Percentiles rank a stretch among this genome's conserved stretches.
These are phyloP conservation scores for Dicranocentrus wangi DNA, from an alignment of 2,888 invertebrate genomes.

Conservation along the genomic window DNA sequence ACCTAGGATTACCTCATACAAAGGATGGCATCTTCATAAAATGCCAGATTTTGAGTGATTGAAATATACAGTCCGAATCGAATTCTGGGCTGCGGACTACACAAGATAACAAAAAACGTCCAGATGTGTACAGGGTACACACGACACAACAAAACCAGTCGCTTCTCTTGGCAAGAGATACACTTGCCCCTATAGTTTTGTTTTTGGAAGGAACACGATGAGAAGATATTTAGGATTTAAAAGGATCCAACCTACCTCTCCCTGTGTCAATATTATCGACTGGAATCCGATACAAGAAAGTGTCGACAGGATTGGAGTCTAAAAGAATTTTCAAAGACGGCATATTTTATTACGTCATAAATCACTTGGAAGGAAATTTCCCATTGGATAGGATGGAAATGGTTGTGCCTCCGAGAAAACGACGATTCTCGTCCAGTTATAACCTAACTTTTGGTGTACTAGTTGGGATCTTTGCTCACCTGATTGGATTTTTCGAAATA, in stretches of 20 bases:
- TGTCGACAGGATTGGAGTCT: neutral
- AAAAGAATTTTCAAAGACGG: slow-evolving; percentile 5
- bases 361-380: slow-evolving; percentile 18
- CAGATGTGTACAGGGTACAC: too few species aligned
- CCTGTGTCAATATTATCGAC: too few species aligned
- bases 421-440: neutral
- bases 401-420: slow-evolving; percentile 3
- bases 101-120: too few species aligned
- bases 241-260: neutral
- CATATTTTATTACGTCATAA: slow-evolving; percentile 38
- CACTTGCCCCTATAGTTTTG: too few species aligned
- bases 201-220: neutral
- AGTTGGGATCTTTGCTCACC: slow-evolving; percentile 40
- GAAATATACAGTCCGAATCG: too few species aligned
- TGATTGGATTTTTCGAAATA: slow-evolving; percentile 39
- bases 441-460: slow-evolving; percentile 19
- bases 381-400: slow-evolving; percentile 6
- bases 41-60: too few species aligned
- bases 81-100: too few species aligned
- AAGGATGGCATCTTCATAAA: too few species aligned
- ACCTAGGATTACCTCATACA: too few species aligned
- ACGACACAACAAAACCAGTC: too few species aligned
- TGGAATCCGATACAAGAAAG: too few species aligned
- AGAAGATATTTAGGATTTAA: neutral
- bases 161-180: too few species aligned